Conservation (phyloP, 2,888 invertebrate genomes). For the Trissoscelio sp. region DNA sequence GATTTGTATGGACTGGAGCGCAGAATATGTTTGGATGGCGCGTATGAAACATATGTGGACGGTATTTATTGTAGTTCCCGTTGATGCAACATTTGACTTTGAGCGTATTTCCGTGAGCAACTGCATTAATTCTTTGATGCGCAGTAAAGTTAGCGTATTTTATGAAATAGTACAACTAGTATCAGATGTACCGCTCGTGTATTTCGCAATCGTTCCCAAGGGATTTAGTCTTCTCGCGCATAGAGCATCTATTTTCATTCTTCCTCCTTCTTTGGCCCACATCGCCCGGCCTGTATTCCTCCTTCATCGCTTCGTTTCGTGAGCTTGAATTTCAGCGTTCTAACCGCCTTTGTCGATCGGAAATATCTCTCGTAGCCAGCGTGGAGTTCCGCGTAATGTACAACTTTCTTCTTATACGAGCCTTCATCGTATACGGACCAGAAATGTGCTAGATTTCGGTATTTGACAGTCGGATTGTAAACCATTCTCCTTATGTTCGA, state of each 20-base stretch:
- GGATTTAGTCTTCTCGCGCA: constrained; percentile 58
- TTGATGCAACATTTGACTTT: constrained; percentile 32
- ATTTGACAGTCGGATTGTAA: constrained; percentile 63
- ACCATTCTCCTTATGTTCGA: constrained; percentile 47
- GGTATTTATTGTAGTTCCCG: constrained; percentile 25
- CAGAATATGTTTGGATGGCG: background rate
- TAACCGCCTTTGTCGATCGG: constrained; percentile 59
- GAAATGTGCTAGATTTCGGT: constrained; percentile 55
- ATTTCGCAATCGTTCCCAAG: constrained; percentile 59
- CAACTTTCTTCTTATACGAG: constrained; percentile 54
- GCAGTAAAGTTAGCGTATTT: constrained; percentile 44
- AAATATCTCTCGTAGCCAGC: constrained; percentile 60
- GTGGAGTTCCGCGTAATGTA: constrained; percentile 55
- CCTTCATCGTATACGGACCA: constrained; percentile 45
- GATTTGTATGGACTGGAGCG: constrained; percentile 7
- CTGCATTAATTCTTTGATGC: constrained; percentile 60
- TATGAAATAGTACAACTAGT: constrained; percentile 49
- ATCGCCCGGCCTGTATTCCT: constrained; percentile 15
- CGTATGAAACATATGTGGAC: constrained; percentile 5
- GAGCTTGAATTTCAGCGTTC: constrained; percentile 63
- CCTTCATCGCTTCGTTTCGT: constrained; percentile 48
- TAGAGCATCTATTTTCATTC: constrained; percentile 64
- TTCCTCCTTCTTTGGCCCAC: constrained; percentile 45
- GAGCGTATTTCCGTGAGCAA: constrained; percentile 20
- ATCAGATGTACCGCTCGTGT: constrained; percentile 54